These are phyloP conservation scores for Plagodis dolabraria DNA, from an alignment of 2,888 invertebrate species.

Conservation along the genomic window DNA sequence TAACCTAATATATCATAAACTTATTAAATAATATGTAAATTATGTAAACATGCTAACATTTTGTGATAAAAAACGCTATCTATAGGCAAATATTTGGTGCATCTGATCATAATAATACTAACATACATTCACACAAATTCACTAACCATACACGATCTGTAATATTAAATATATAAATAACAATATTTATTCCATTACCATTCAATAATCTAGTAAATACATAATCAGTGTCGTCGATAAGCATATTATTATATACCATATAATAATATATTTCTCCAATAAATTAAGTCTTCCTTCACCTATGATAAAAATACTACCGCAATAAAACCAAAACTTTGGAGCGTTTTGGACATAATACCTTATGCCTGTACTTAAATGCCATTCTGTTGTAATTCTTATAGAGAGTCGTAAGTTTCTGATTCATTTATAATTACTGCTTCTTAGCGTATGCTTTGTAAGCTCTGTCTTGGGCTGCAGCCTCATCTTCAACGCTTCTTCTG, in stretches of 20 bases:
- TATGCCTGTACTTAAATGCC: conserved; percentile 46
- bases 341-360: conserved; percentile 34
- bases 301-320: conserved; percentile 15
- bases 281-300: conserved; percentile 16
- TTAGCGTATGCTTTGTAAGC: conserved; percentile 85
- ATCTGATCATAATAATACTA: conserved; percentile 48
- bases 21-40: conserved; percentile 25
- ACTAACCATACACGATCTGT: conserved; percentile 1
- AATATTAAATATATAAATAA: conserved; percentile 20
- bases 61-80: conserved; percentile 38
- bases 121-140: conserved; percentile 31
- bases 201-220: conserved; percentile 25
- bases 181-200: conserved; percentile 36
- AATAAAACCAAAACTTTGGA: conserved; percentile 45
- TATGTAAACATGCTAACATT: conserved; percentile 40
- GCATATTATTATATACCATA: conserved; percentile 35
- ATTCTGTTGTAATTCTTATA: conserved; percentile 67
- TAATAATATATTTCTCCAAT: conserved; percentile 35
- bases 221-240: conserved; percentile 53
- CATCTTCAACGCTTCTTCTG: conserved; percentile 84
- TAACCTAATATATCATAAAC: conserved; percentile 46
- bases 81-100: conserved; percentile 61
- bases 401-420: conserved; percentile 67
- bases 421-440: conserved; percentile 58
- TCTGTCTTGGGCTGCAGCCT: conserved; percentile 86